phyloP scores from a whole-genome alignment of 2,797 vertebrate genomes.

The Morus bassanus region DNA sequence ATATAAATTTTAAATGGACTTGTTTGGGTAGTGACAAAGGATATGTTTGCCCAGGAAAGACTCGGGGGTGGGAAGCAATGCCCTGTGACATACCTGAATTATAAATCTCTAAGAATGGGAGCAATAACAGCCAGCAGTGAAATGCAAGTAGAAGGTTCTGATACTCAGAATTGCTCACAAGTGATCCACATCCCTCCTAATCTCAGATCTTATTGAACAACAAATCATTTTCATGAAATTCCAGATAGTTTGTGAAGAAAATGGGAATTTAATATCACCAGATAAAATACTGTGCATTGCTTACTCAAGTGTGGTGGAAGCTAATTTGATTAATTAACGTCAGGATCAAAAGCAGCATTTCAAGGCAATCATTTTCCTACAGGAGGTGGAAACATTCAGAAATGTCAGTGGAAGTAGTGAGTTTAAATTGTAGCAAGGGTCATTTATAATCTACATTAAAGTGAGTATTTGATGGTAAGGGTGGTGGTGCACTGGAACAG shows the following conservation, averaged over 20 bases:
- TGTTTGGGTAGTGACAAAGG: background rate
- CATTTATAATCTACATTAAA: background rate
- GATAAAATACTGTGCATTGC: slow-evolving; percentile 9
- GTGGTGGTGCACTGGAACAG: background rate
- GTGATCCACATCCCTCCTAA: background rate
- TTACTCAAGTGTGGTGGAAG: slow-evolving; percentile 12
- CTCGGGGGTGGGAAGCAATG: background rate
- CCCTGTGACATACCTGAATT: background rate
- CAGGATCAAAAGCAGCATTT: slow-evolving; percentile 31
- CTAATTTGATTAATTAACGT: slow-evolving; percentile 38
- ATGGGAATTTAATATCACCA: background rate
- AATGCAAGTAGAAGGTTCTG: background rate
- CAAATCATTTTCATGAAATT: slow-evolving; percentile 15
- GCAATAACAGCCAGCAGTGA: background rate
- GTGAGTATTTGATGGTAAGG: background rate
- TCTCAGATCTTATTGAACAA: background rate
- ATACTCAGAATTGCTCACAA: background rate
- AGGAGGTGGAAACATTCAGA: background rate
- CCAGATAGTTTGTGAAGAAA: slow-evolving; percentile 11
- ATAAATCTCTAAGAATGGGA: background rate
- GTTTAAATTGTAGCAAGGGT: background rate
- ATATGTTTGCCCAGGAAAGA: background rate
- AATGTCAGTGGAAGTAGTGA: background rate
- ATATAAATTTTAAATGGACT: background rate
- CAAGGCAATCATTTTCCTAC: background rate